Evolutionary conservation across 2,888 invertebrate species (phyloP), one percentile per base, ranked within the genome.

Genomic region (Dendrolimus pini): DNA sequence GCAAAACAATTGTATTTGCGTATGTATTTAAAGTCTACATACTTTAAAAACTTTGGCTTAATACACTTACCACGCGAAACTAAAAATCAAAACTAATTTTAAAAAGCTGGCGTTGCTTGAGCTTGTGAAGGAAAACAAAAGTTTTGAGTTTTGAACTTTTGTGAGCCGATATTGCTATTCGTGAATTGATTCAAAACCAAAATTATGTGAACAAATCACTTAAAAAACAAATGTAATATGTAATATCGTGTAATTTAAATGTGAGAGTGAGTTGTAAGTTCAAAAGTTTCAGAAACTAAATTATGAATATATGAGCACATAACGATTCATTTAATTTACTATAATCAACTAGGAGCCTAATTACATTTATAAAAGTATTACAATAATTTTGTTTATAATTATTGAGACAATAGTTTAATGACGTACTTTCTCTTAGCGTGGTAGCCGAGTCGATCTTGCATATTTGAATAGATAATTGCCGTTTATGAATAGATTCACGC

Each of bases 401-500:
- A 12, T 47, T 47, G 47, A 10, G 47, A 7, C 47, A 47, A 47
- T 10, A 10, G 30, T 6, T 30, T 30, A 55, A 54, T 56, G 53
- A 54, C 47, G 42, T 57, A 59, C 60, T 64, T 62, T 64, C 60
- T 57, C 56, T 59, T 14, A 55, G 57, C 57, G 58, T 64, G 57
- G 55, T 60, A 41, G 9, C 54, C 55, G 42, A 58, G 58, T 59
- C 55, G 54, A 47, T 47, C 47, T 47, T 9, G 56, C 54, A 56
- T 64, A 65, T 72, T 74, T 69, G 62, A 75, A 72, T 71, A 68
- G 54, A 10, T 64, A 61, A 64, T 70, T 63, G 60, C 66, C 64
- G 65, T 73, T 73, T 67, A 66, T 63, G 63, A 60, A 56, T 59
- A 60, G 60, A 65, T 66, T 67, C 47, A 9, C 12, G 47, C 47